Conservation (phyloP, 1,140 invertebrate genomes). For the Zophobas atratus region DNA sequence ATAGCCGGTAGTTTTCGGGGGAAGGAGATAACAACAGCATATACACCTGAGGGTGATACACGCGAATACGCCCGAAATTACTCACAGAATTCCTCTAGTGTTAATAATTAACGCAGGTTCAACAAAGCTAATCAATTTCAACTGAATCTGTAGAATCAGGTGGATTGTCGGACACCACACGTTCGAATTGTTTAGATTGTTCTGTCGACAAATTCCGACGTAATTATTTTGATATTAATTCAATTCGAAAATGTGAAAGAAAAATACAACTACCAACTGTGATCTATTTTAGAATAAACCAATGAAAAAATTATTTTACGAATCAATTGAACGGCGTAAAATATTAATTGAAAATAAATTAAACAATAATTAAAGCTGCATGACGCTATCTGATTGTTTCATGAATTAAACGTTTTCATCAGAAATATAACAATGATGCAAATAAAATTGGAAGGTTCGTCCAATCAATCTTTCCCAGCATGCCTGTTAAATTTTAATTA, state of each 20-base stretch:
- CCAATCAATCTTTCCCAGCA: too few species aligned
- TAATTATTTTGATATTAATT: neutral
- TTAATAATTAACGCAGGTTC: conserved; percentile 50
- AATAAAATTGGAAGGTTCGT: too few species aligned
- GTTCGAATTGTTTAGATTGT: conserved; percentile 45
- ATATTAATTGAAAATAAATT: too few species aligned
- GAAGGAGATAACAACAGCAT: conserved; percentile 35
- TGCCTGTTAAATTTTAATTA: too few species aligned
- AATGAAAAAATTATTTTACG: too few species aligned
- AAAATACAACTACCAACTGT: too few species aligned
- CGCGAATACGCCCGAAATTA: conserved; percentile 41
- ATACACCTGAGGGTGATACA: conserved; percentile 44
- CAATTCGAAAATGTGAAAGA: neutral
- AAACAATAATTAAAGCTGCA: too few species aligned
- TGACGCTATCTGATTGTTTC: too few species aligned
- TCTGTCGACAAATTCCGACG: conserved; percentile 30
- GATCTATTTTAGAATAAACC: too few species aligned
- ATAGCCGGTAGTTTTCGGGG: conserved; percentile 43
- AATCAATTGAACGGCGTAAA: too few species aligned
- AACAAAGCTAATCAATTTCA: conserved; percentile 45
- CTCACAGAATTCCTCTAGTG: conserved; percentile 45
- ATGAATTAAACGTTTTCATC: too few species aligned
- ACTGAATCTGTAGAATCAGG: conserved; percentile 41
- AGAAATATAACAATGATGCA: too few species aligned
- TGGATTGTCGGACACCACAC: conserved; percentile 15